Base-by-base conservation (phyloP, 2,113 vertebrate species). In the Hippocampus abdominalis region DNA sequence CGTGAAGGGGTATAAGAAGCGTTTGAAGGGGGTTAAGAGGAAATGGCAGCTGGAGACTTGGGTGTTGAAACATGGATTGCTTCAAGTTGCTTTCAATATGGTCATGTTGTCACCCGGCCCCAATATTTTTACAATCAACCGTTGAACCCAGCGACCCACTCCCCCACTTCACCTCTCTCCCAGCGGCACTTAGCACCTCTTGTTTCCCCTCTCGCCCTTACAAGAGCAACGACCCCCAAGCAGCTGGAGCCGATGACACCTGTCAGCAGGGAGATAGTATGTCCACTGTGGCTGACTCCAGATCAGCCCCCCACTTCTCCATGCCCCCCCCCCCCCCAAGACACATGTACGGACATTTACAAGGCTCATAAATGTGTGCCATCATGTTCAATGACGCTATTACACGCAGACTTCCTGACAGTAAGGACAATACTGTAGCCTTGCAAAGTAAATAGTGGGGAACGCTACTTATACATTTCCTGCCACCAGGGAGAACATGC, bases 261-360 rank as follows among this genome's bases (percentile, higher is more conserved):
- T 91, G 90, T 90, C 91, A 87, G 81, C 73, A 27, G 75, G 9
- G 70, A 66, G 79, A 84, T 82, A 25, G 13, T 73, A 73, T 86
- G 63, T 80, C 85, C 68, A 77, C 79, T 73, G 69, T 82, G 78
- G 84, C 85, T 69, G 84, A 81, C 72, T 86, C 73, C 68, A 64
- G 67, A 77, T 25, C 66, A 69, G 78, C 63, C 64, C 74, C 79
- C 67, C 23, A 32, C 32, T 0, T 32, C 32, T 5, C 32, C 32
- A 32, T 32, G 32, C 42, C 40, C 65, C 74, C 79, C 65, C 20
- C 20, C 27, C 2, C 29, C 29, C 29, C 29, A 36, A 36, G 62
- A 70, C 65, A 67, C 74, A 69, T 40, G 57, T 72, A 54, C 68
- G 54, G 74, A 76, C 84, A 75, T 69, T 79, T 65, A 77, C 65